Evolutionary conservation across 2,113 vertebrate species (phyloP).

Genomic region (Syrmaticus mikado): DNA sequence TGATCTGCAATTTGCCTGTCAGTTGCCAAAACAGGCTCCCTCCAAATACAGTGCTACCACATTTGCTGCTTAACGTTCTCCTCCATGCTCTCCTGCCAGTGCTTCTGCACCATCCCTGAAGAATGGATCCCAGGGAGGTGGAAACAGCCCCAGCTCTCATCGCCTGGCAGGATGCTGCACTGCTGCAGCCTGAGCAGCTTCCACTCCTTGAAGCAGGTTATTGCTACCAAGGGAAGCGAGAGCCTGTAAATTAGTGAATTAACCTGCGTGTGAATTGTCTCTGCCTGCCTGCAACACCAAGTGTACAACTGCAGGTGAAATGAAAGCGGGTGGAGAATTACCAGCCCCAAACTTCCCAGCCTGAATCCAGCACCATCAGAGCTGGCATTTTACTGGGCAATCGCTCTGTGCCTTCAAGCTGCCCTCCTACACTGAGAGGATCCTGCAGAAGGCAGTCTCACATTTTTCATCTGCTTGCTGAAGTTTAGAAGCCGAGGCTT

Average conservation of each 20-base stretch:
- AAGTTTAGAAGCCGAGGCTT: neutral
- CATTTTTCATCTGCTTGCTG: neutral
- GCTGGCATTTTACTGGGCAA: neutral
- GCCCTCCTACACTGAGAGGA: neutral
- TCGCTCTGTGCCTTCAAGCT: neutral
- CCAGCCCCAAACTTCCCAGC: neutral
- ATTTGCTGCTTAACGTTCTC: neutral
- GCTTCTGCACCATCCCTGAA: neutral
- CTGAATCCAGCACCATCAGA: neutral
- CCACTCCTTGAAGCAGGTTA: neutral
- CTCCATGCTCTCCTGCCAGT: neutral
- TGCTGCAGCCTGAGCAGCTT: neutral
- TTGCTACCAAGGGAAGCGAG: neutral
- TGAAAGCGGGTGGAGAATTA: neutral
- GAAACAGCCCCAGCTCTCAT: accelerated
- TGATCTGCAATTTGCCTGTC: neutral
- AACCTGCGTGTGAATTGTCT: neutral
- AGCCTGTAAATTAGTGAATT: neutral
- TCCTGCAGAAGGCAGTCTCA: neutral
- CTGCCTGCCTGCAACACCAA: neutral
- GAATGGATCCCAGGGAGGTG: neutral
- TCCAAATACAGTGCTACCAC: neutral
- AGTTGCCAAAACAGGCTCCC: neutral
- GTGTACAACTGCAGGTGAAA: neutral
- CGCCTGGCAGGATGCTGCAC: neutral